Percentiles rank a stretch among this genome's conserved stretches.
These are phyloP conservation scores for Astreopora myriophthalma DNA, from an alignment of 64 coral and sea anemone species.

Conservation along the genomic window DNA sequence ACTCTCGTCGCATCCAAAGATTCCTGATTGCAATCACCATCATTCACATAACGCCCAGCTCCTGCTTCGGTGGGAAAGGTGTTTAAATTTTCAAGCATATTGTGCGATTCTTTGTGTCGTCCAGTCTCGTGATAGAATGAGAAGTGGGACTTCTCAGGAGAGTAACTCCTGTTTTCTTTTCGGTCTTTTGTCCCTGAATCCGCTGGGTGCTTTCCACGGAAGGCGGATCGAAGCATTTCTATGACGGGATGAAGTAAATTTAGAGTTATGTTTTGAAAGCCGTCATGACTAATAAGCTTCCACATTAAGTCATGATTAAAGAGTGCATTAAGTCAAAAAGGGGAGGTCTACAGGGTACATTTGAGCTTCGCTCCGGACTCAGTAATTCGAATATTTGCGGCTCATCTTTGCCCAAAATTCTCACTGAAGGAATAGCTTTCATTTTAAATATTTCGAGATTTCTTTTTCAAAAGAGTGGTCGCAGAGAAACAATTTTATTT, in stretches of 20 bases:
- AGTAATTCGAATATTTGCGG: no score
- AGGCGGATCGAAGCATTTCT: constrained; percentile 27
- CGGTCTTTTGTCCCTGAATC: background rate
- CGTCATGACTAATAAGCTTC: background rate
- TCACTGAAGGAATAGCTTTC: no score
- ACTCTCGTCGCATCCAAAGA: background rate
- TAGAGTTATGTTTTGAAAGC: background rate
- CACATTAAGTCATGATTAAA: background rate
- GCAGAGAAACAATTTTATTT: no score
- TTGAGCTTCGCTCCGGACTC: no score
- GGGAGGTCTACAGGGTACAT: no score
- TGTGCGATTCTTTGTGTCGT: background rate
- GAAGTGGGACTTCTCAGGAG: constrained; percentile 1
- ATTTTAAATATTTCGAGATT: no score
- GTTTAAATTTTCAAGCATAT: background rate
- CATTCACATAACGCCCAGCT: background rate
- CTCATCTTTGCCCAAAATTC: no score
- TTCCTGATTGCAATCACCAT: background rate
- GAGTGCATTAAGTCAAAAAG: no score
- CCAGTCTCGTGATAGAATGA: background rate
- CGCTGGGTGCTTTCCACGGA: constrained; percentile 18
- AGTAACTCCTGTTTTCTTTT: background rate
- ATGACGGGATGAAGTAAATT: background rate
- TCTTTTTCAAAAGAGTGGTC: no score
- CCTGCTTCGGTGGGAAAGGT: background rate